Base-by-base conservation (phyloP, 2,113 vertebrate species). In the Gallinago jamesoni region DNA sequence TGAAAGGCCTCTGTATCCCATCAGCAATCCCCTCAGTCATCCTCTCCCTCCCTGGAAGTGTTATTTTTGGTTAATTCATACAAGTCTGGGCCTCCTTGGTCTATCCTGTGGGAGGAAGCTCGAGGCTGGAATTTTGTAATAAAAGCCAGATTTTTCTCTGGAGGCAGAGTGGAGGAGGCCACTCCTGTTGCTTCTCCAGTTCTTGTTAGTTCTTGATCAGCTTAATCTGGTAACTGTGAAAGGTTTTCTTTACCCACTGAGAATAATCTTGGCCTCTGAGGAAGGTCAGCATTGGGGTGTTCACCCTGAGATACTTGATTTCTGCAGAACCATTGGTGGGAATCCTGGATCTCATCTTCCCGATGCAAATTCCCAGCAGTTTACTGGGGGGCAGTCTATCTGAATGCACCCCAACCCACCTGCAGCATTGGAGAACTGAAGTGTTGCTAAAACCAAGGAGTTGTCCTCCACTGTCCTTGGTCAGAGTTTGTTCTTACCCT, bases 31-130 rank as follows among this genome's bases (percentile, higher is more conserved):
- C 82, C 66, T 92, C 89, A 94, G 19, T 89, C 62, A 62, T 90
- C 53, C 53, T 92, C 50, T 95, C 57, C 53, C 92, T 96, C 94
- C 69, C 62, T 92, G 80, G n/a, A 92, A 94, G 95, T 95, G 90
- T 96, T 94, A 74, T 86, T 97, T 96, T 95, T 94, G 89, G 78
- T 96, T 96, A 96, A 97, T 96, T 96, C 50, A 15, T 92, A 92
- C 92, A 95, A 79, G 88, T 90, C 83, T 86, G 77, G 93, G 91
- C 91, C 76, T 97, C 95, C 77, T 79, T 94, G 79, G 94, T 93
- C 92, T 95, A 89, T 93, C 75, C 93, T 96, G 93, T 89, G 95
- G 93, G 93, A 96, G 95, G 93, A 97, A 95, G 94, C 90, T 93
- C 3, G 9, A 93, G 91, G 88, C 95, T 92, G 83, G 93, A 96